Base-by-base conservation (phyloP, 2,888 invertebrate genomes). In the Eulithis prunata region DNA sequence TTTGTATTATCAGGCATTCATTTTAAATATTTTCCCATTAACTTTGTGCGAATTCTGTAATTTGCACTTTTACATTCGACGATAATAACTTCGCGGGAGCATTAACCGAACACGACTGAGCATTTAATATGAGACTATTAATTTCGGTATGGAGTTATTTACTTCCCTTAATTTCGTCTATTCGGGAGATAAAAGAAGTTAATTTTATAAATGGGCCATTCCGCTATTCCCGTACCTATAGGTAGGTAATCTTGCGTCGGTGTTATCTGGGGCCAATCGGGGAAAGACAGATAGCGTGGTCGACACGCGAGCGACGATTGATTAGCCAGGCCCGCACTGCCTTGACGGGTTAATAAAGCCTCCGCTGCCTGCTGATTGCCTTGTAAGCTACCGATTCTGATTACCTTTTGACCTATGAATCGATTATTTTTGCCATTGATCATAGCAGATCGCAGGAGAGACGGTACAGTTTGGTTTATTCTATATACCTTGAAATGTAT, bases 251-350 rank as follows among this genome's bases (percentile, higher is more conserved):
- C 89, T 90, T 89, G 86, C 87, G 88, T 90, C 81, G 82, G 83
- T 81, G 88, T 87, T 91, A 91, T 91, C 92, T 85, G 86, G 81
- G 86, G 80, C 85, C 89, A 89, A 91, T 91, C 90, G 87, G 84
- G 84, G 84, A 85, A 87, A 92, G 92, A 93, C 90, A 91, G 91
- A 93, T 92, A 92, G 91, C 84, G 86, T 77, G 90, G 89, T 89
- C 85, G 88, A 87, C 93, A 92, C 91, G 91, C 93, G 86, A 92
- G 84, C 90, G 80, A 78, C 91, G 93, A 93, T 92, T 93, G 93
- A 93, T 93, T 92, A 91, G 90, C 81, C 82, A 76, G 78, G 82
- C 89, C 91, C 89, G 88, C 87, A 89, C 84, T 85, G 81, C 84
- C 85, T 87, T 89, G 90, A 88, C 90, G 90, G 89, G 90, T 90